Evolutionary conservation across 2,888 invertebrate genomes (phyloP), one percentile per base, ranked within the genome.

Genomic region (Drosophila colorata): DNA sequence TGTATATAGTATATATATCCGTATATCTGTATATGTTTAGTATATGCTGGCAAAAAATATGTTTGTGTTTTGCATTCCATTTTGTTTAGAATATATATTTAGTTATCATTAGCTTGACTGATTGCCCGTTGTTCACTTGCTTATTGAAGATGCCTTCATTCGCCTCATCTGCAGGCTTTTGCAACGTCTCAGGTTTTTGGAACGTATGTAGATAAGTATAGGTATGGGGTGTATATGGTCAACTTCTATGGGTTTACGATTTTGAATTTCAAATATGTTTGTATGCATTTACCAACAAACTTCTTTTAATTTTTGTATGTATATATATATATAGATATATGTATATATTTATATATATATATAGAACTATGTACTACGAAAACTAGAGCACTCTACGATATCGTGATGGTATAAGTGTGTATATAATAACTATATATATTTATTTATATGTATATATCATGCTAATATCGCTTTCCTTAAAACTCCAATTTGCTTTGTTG

Each of bases 11-110:
- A 18, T 58, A 52, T 73, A 52, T 73, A 41, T 64, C 38, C 41
- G 18, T 64, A 55, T 52, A 31, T 71, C 48, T 46, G 41, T 65
- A 43, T 73, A 14, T 64, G 40, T 60, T 57, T 59, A 58, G 55
- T 74, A 73, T 83, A 80, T 80, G 71, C 67, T 80, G 75, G 76
- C 81, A 80, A 81, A 81, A 80, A 73, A 81, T 78, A 85, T 81
- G 56, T 52, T 63, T 59, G 43, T 58, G 31, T 44, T 31, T 59
- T 66, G 51, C 46, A 60, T 59, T 69, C 28, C 58, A 43, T 46
- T 28, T 52, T 40, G 23, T 65, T 80, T 81, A 80, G 82, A 81
- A 81, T 68, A 69, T 73, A 49, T 47, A 31, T 61, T 57, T 78
- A 57, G 58, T 81, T 73, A 70, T 71, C 52, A 51, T 67, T 83